These are phyloP conservation scores for Polyergus mexicanus DNA, from an alignment of 1,140 invertebrate species.

Conservation along the genomic window DNA sequence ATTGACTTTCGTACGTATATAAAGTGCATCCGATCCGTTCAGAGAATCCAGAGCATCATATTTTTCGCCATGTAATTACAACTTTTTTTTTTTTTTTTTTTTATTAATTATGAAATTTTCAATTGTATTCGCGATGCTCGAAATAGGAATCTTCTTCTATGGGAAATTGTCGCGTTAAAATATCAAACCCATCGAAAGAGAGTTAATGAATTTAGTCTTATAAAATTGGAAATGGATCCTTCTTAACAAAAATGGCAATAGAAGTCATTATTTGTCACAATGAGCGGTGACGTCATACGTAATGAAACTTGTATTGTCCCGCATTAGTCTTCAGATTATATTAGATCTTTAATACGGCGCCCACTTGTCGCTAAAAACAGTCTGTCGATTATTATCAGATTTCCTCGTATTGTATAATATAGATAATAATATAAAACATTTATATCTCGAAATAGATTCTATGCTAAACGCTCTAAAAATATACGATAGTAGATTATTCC, in stretches of 20 bases:
- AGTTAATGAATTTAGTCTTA: not conserved
- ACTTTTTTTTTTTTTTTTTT: not conserved
- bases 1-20: constrained; percentile 21
- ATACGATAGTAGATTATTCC: not conserved
- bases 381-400: constrained; percentile 23
- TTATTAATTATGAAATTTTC: not conserved
- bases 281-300: not conserved
- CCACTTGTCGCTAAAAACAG: constrained; percentile 24
- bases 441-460: not conserved
- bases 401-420: too few relatives aligned
- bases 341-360: not conserved
- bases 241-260: not conserved
- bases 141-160: not conserved
- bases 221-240: not conserved
- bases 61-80: not conserved
- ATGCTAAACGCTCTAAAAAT: not conserved
- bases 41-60: not conserved
- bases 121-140: not conserved
- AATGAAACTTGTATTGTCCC: not conserved
- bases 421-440: not conserved
- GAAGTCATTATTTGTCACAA: not conserved
- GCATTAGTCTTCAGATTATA: not conserved
- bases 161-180: not conserved
- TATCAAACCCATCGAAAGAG: not conserved
- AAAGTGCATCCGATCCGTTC: not conserved